Percentiles rank a stretch among this genome's conserved stretches.
phyloP scores from a whole-genome alignment of 2,797 vertebrate species.

The Gymnothorax reevesii region DNA sequence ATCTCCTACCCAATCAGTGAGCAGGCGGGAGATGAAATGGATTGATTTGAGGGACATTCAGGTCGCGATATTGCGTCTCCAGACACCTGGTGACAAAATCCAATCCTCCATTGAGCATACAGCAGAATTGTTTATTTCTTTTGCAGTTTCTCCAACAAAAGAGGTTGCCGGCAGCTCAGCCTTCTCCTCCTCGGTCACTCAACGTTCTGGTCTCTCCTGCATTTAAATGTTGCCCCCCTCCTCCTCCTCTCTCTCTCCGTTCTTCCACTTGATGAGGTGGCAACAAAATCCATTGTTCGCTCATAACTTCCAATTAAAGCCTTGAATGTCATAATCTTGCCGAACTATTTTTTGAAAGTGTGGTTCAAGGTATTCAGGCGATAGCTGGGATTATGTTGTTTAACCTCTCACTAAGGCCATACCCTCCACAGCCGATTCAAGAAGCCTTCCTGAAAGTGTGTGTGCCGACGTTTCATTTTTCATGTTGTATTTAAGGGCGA shows the following conservation, averaged over 20 bases:
- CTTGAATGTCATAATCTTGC: too few species aligned
- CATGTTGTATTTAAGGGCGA: not conserved
- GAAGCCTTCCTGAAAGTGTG: not conserved
- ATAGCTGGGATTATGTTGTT: too few species aligned
- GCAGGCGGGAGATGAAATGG: not conserved
- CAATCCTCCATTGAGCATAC: not conserved
- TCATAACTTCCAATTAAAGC: too few species aligned
- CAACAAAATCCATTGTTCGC: too few species aligned
- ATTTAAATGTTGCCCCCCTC: not conserved
- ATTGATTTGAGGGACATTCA: not conserved
- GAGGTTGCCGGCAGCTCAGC: not conserved
- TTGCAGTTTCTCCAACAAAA: not conserved
- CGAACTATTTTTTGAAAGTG: too few species aligned
- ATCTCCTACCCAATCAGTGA: slow-evolving; percentile 5
- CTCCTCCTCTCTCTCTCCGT: not conserved
- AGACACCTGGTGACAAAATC: not conserved
- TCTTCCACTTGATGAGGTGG: not conserved
- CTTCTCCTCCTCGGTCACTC: not conserved
- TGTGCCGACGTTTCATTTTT: not conserved
- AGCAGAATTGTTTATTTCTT: not conserved
- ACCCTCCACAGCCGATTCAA: not conserved
- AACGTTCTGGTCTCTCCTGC: not conserved
- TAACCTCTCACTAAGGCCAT: too few species aligned
- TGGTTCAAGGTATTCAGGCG: too few species aligned
- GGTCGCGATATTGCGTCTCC: not conserved